phyloP scores from a whole-genome alignment of 2,888 invertebrate genomes.

The Tipula lateralis region DNA sequence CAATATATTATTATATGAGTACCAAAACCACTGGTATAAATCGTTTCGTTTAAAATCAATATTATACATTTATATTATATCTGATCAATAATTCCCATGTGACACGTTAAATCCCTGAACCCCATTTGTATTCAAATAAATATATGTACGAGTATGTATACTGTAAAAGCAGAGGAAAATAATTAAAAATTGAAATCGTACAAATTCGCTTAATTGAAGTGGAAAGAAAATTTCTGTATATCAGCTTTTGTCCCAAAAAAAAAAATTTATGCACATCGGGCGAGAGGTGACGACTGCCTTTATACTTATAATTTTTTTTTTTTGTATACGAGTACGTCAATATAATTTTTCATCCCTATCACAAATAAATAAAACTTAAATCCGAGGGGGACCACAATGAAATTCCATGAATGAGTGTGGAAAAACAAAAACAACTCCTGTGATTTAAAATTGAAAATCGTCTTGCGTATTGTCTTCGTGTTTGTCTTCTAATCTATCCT shows the following conservation, averaged over 20 bases:
- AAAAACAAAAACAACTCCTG: background rate
- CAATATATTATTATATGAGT: too few species aligned
- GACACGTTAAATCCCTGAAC: background rate
- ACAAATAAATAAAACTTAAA: background rate
- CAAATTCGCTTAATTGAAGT: constrained; percentile 24
- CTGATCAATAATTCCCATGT: constrained; percentile 11
- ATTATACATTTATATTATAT: background rate
- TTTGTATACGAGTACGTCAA: too few species aligned
- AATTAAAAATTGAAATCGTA: constrained; percentile 24
- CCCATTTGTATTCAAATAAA: background rate
- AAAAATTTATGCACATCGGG: background rate
- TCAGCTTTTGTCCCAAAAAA: background rate
- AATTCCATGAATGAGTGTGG: background rate
- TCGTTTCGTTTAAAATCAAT: background rate
- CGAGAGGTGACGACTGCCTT: background rate
- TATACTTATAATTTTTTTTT: background rate
- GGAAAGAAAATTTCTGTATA: background rate
- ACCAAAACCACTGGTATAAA: background rate
- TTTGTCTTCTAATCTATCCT: constrained; percentile 19
- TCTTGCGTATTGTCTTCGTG: background rate
- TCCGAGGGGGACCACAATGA: background rate
- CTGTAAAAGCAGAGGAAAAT: background rate
- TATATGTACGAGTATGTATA: background rate
- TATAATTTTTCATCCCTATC: background rate
- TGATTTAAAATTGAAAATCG: constrained; percentile 15